phyloP scores from a whole-genome alignment of 2,888 invertebrate genomes.

The Oscheius sp. region DNA sequence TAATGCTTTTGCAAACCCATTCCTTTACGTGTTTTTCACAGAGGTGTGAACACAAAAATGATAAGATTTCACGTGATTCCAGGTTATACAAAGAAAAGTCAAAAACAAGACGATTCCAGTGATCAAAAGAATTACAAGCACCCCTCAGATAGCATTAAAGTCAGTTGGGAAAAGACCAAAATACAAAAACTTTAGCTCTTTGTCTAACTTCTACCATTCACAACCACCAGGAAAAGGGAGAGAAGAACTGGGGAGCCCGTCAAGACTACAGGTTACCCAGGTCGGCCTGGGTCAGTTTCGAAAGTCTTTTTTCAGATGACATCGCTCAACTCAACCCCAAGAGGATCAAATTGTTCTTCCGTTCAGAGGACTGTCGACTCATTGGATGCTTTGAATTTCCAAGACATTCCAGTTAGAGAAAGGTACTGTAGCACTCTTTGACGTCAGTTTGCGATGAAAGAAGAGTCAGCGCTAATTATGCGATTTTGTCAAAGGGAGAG shows the following conservation, averaged over 20 bases:
- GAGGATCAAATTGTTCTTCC: slow-evolving; percentile 45
- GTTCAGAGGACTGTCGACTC: slow-evolving; percentile 32
- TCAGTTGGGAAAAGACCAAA: not conserved
- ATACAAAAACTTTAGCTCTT: slow-evolving; percentile 30
- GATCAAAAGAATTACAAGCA: slow-evolving; percentile 43
- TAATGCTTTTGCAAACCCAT: slow-evolving; percentile 97
- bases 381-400: slow-evolving; percentile 24
- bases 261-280: slow-evolving; percentile 29
- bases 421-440: too few relatives aligned
- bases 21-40: slow-evolving; percentile 94
- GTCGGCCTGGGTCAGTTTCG: slow-evolving; percentile 3
- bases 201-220: slow-evolving; percentile 52
- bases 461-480: not conserved
- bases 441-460: not conserved
- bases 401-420: slow-evolving; percentile 4
- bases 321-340: slow-evolving; percentile 53
- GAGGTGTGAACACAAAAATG: slow-evolving; percentile 73
- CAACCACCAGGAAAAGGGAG: slow-evolving; percentile 41
- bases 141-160: slow-evolving; percentile 31
- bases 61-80: slow-evolving; percentile 7
- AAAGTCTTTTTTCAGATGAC: slow-evolving; percentile 41
- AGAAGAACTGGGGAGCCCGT: slow-evolving; percentile 21
- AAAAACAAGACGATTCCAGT: slow-evolving; percentile 54
- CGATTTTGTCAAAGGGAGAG: not conserved
- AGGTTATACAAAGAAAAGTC: slow-evolving; percentile 54